Evolutionary conservation across 1,140 invertebrate species (phyloP), one percentile per base, ranked within the genome.

Genomic region (Cryptotermes secundus): DNA sequence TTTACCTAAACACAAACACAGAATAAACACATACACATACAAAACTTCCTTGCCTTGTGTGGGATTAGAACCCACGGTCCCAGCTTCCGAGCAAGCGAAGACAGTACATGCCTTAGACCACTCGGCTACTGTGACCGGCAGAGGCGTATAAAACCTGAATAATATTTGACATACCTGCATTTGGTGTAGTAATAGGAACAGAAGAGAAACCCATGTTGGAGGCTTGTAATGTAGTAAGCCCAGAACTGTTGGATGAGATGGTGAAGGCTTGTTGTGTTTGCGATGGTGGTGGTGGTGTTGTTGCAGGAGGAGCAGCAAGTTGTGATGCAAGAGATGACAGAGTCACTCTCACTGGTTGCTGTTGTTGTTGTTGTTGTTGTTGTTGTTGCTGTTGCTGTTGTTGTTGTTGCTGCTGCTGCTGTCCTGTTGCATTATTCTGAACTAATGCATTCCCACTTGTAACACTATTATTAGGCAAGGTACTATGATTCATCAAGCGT

Each of bases 371-470:
- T 87, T 86, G 81, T 88, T n/a, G n/a, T n/a, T n/a, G n/a, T n/a
- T n/a, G n/a, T n/a, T n/a, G 79, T 65, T 89, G 89, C 82, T 90
- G 79, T 65, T 89, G 89, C 82, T 90, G n/a, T n/a, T n/a, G n/a
- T n/a, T n/a, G n/a, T n/a, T n/a, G n/a, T n/a, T n/a, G 90, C 72
- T 89, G 89, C 82, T 65, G 59, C 59, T 72, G 4, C 87, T 86
- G 81, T 88, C 88, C 45, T 90, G 86, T 65, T 90, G 90, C 85
- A 88, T 88, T 4, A 89, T 88, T 82, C 90, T 86, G 34, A 89
- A 89, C 26, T 89, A 89, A 86, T 88, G 88, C 83, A 90, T 88
- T 84, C 89, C 90, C 24, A 90, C 88, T 83, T 88, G 88, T 49
- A 72, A 72, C n/a, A 31, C 59, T 72, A 72, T 72, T 72, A 31